Percentiles rank a stretch among this genome's conserved stretches.
phyloP scores from a whole-genome alignment of 2,113 vertebrate species.

The Microcebus tavaratra region DNA sequence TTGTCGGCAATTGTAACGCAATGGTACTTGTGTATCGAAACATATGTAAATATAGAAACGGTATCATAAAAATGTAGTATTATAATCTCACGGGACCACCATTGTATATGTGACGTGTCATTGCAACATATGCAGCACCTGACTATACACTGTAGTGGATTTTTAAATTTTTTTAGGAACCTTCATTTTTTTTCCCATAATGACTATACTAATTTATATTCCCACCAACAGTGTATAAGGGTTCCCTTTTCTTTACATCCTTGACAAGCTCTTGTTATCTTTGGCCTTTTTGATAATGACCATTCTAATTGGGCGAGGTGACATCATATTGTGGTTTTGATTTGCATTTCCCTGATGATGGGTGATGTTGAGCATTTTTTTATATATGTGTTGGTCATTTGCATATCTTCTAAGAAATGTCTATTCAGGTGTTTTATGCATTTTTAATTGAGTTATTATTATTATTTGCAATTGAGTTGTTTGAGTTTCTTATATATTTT shows the following conservation, averaged over 20 bases:
- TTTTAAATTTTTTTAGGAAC: neutral
- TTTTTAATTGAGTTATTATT: neutral
- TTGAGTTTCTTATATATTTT: neutral
- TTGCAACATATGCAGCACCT: neutral
- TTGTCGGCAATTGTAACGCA: neutral
- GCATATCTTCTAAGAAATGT: neutral
- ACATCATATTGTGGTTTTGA: neutral
- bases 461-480: neutral
- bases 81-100: neutral
- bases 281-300: neutral
- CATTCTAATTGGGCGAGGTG: neutral
- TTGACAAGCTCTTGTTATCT: neutral
- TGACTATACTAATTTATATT: neutral
- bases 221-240: neutral
- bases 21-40: neutral
- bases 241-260: neutral
- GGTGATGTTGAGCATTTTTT: neutral
- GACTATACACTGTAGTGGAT: neutral
- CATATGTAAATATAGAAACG: neutral
- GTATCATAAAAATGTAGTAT: neutral
- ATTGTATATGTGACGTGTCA: neutral
- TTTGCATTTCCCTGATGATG: neutral
- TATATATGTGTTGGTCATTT: neutral
- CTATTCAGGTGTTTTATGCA: neutral
- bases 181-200: neutral